Evolutionary conservation across 2,888 invertebrate species (phyloP).

Genomic region (Cerceris ruficornis): DNA sequence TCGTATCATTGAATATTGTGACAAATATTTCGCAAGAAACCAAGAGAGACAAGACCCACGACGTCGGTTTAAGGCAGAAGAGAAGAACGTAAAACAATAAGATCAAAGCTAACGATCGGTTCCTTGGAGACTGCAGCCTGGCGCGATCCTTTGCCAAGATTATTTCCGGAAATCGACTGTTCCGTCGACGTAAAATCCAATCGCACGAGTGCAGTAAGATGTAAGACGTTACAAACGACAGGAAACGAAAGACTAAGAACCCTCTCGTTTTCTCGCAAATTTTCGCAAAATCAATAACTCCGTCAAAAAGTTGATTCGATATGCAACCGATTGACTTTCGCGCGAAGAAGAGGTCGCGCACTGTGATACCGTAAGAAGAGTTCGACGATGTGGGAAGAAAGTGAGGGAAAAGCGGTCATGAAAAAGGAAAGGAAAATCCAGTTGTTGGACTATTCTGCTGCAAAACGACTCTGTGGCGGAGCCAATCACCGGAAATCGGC

Average conservation of each 20-base stretch:
- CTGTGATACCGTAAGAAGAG: too few species aligned
- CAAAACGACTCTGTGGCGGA: slow-evolving; percentile 24
- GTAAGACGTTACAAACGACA: slow-evolving; percentile 19
- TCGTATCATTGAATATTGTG: background rate
- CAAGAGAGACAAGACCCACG: background rate
- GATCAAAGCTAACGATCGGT: slow-evolving; percentile 61
- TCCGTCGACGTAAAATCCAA: slow-evolving; percentile 66
- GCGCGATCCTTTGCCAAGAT: slow-evolving; percentile 61
- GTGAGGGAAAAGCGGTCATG: too few species aligned
- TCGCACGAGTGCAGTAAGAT: slow-evolving; percentile 48
- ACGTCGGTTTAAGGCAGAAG: slow-evolving; percentile 17
- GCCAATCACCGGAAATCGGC: slow-evolving; percentile 71
- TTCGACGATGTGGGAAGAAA: too few species aligned
- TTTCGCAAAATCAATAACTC: background rate
- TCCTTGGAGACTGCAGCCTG: slow-evolving; percentile 66
- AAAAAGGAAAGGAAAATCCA: slow-evolving; percentile 10
- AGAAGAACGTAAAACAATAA: slow-evolving; percentile 27
- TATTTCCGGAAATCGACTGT: slow-evolving; percentile 71
- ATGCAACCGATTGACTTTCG: too few species aligned
- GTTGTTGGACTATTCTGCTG: slow-evolving; percentile 46
- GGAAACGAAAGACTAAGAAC: background rate
- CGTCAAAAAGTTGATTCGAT: too few species aligned
- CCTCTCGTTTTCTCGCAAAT: background rate
- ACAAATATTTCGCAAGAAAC: too few species aligned
- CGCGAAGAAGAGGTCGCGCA: too few species aligned